Evolutionary conservation across 1,140 invertebrate genomes (phyloP).

Genomic region (Drosophila orosa): DNA sequence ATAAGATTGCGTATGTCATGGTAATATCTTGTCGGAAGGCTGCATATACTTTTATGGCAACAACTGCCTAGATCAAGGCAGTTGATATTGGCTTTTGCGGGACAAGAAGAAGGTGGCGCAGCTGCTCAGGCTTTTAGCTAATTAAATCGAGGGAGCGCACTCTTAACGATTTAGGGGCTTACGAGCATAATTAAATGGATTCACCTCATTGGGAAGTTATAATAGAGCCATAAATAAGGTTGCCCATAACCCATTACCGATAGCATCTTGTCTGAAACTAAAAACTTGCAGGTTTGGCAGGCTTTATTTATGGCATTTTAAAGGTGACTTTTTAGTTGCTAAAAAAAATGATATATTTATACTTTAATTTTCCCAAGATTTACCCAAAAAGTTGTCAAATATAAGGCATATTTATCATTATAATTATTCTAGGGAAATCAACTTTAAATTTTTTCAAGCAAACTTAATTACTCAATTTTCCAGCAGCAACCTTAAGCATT

Average conservation of each 20-base stretch:
- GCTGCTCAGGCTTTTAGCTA: conserved; percentile 65
- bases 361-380: not conserved
- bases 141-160: conserved; percentile 59
- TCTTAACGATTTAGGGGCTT: conserved; percentile 41
- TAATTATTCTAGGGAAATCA: not conserved
- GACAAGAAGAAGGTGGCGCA: conserved; percentile 21
- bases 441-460: not conserved
- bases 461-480: conserved; percentile 16
- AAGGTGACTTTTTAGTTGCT: not conserved
- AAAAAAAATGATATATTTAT: not conserved
- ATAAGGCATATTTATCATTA: not conserved
- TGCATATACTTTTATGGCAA: conserved; percentile 58
- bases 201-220: conserved; percentile 42
- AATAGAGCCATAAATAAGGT: conserved; percentile 49
- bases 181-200: conserved; percentile 50
- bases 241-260: conserved; percentile 26
- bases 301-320: not conserved
- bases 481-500: conserved; percentile 2
- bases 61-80: conserved; percentile 66
- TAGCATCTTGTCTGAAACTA: not conserved
- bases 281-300: not conserved
- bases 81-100: conserved; percentile 52
- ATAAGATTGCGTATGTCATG: conserved; percentile 28
- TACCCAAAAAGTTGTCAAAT: not conserved
- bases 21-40: conserved; percentile 26